Percentiles rank a stretch among this genome's conserved stretches.
These are phyloP conservation scores for Oreochromis mossambicus DNA, from an alignment of 2,797 vertebrate genomes.

Conservation along the genomic window DNA sequence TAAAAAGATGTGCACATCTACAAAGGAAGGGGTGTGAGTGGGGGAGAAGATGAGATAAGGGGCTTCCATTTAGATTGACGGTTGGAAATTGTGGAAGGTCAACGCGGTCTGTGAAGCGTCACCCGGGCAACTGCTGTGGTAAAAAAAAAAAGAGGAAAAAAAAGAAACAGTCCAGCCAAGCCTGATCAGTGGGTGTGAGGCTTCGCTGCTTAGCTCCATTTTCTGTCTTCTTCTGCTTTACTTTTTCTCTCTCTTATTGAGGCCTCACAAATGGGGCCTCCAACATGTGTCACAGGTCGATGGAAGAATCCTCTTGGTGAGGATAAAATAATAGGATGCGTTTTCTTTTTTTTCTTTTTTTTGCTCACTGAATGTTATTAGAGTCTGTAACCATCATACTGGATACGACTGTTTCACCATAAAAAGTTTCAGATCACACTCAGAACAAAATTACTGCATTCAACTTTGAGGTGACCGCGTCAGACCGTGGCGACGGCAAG, in stretches of 20 bases:
- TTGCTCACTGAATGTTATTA: neutral
- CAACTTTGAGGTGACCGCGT: neutral
- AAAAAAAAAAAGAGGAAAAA: constrained; percentile 28
- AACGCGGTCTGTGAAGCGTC: constrained; percentile 70
- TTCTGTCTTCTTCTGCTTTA: constrained; percentile 8
- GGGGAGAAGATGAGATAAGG: constrained; percentile 66
- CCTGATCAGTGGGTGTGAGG: constrained; percentile 53
- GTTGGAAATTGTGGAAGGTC: constrained; percentile 77
- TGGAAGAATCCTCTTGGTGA: constrained; percentile 25
- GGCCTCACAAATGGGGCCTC: constrained; percentile 51
- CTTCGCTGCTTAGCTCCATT: constrained; percentile 44
- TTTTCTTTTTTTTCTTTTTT: neutral
- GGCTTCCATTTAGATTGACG: constrained; percentile 77
- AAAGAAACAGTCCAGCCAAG: constrained; percentile 51
- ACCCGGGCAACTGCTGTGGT: constrained; percentile 65
- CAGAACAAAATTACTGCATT: neutral
- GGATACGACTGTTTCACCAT: neutral
- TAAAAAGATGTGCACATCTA: constrained; percentile 82
- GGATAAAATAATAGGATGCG: constrained; percentile 51
- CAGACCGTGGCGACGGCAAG: neutral
- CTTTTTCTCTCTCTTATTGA: constrained; percentile 20
- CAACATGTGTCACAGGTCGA: constrained; percentile 39
- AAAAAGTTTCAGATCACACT: neutral
- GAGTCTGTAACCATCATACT: neutral
- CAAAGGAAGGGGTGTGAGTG: constrained; percentile 66